Base-by-base conservation (phyloP, 30 jellyfish, hydroid and myxozoan genomes). In the Turritopsis dohrnii region DNA sequence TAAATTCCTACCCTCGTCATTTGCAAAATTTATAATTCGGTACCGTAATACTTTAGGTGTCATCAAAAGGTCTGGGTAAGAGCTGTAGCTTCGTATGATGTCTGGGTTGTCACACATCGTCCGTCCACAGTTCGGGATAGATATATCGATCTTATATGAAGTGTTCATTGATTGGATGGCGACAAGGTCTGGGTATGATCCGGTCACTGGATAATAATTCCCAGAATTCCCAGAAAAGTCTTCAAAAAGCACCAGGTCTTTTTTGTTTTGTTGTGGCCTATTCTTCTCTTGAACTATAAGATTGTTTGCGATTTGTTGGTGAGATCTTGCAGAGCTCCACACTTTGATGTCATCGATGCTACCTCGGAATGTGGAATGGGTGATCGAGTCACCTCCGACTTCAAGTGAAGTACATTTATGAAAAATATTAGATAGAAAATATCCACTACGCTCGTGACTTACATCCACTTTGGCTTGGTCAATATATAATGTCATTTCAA, bases 61-160 rank as follows among this genome's bases (percentile, higher is more conserved):
- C 72, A 88, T 76, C n/a, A 86, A 80, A 19, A 52, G 25, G 28
- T 25, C 29, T 29, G 81, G 86, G 52, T 79, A 74, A 65, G 75
- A 75, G 83, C 29, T 24, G 53, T 91, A 91, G 5, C 90, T 88
- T 21, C 90, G 92, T 21, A 91, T 85, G 52, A 91, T 74, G 21
- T 91, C 97, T 0, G 96, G 96, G 73, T 91, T 91, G 73, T 91
- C 97, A 65, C 97, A 91, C n/a, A 91, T 84, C 21, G 96, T 87
- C 16, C 28, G 65, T 7, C 97, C 97, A 80, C 97, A 91, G 23
- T 79, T 76, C n/a, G 97, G 97, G 79, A 69, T 76, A 29, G 81
- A 53, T 19, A 84, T 76, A 74, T 85, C 88, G 76, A 91, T 74
- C 18, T 83, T 86, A 79, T 91, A 88, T 66, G 72, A 28, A 65